A percentile compares a stretch with the other conserved stretches of the same genome.
Evolutionary conservation across 2,888 invertebrate genomes (phyloP).

Genomic region (Platycheirus albimanus): DNA sequence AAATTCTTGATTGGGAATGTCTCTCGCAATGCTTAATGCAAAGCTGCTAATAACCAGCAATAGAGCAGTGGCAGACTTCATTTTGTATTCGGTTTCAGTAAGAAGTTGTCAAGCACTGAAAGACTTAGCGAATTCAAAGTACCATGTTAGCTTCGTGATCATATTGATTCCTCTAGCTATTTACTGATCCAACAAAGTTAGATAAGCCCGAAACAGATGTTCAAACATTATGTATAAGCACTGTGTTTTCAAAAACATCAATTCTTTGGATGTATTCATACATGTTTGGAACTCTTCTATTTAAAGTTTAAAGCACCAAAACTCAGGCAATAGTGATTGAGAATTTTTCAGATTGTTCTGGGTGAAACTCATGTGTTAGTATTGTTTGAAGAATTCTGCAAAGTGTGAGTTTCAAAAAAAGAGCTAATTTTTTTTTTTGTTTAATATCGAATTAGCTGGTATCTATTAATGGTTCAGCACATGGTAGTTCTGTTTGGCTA

Average conservation of each 20-base stretch:
- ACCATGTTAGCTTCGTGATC: not conserved
- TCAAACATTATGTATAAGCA: not conserved
- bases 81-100: constrained; percentile 12
- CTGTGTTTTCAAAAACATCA: not conserved
- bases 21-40: constrained; percentile 22
- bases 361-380: too few species aligned
- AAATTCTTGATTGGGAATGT: not conserved
- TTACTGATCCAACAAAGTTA: not conserved
- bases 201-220: not conserved
- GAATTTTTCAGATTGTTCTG: too few species aligned
- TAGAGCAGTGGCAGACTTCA: constrained; percentile 37
- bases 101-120: not conserved
- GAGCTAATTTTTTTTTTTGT: too few species aligned
- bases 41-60: constrained; percentile 37
- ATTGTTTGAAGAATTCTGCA: too few species aligned
- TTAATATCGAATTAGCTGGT: too few species aligned
- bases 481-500: too few species aligned
- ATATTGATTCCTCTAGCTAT: not conserved
- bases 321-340: too few species aligned
- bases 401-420: too few species aligned
- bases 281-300: too few species aligned
- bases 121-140: not conserved
- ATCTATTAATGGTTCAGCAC: too few species aligned
- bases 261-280: too few species aligned
- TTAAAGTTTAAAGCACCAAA: too few species aligned